Percentiles rank a stretch among this genome's conserved stretches.
Conservation (phyloP, 37 sponge, comb jelly and placozoan genomes). For the Haliclona indistincta region DNA sequence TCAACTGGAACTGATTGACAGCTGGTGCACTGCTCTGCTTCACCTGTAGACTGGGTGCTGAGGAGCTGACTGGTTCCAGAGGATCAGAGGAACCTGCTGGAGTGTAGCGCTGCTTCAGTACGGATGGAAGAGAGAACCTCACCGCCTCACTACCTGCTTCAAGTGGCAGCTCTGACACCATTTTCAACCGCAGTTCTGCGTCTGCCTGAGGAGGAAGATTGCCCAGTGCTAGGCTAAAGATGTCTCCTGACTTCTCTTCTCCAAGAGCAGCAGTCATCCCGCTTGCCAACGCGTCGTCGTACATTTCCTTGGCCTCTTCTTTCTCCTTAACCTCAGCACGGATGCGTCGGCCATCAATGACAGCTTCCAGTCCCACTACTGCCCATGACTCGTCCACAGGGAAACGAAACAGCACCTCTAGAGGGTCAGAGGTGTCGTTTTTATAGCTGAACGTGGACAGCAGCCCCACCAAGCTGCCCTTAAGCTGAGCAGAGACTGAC, state of each 20-base stretch:
- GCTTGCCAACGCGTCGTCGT: constrained; percentile 68
- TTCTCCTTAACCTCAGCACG: constrained; percentile 64
- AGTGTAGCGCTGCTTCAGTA: constrained; percentile 55
- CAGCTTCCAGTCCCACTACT: constrained; percentile 49
- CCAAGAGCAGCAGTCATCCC: constrained; percentile 59
- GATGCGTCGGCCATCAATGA: constrained; percentile 60
- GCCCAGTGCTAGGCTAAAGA: constrained; percentile 61
- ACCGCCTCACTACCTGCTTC: too few species aligned
- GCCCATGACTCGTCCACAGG: constrained; percentile 59
- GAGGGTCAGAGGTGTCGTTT: constrained; percentile 47
- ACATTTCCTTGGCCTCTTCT: constrained; percentile 48
- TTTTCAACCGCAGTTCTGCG: constrained; percentile 40
- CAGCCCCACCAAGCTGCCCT: constrained; percentile 36
- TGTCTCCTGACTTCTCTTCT: constrained; percentile 66
- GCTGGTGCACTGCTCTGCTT: constrained; percentile 12
- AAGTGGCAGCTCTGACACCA: constrained; percentile 53
- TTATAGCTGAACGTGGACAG: constrained; percentile 29
- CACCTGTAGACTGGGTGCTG: too few species aligned
- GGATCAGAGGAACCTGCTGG: constrained; percentile 10
- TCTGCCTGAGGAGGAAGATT: constrained; percentile 65
- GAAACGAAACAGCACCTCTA: constrained; percentile 52
- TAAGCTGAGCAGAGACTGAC: constrained; percentile 26
- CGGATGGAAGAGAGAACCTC: constrained; percentile 49
- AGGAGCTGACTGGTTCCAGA: not conserved
- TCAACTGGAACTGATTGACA: constrained; percentile 19